phyloP scores from a whole-genome alignment of 2,797 vertebrate genomes.

The Acanthis flammea region DNA sequence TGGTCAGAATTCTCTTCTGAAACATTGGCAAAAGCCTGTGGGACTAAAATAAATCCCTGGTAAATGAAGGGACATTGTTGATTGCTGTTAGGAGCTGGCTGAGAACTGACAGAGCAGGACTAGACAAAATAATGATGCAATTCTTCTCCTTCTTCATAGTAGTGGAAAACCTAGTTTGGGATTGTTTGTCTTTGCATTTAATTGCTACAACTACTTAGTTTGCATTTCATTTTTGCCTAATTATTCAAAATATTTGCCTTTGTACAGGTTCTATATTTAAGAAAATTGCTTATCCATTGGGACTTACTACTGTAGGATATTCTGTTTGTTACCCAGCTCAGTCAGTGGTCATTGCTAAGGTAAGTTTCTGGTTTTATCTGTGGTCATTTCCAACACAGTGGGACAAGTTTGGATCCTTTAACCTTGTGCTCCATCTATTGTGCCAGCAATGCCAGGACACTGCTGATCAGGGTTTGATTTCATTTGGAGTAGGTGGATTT shows the following conservation, averaged over 20 bases:
- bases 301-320: constrained; percentile 79
- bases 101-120: not conserved
- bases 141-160: not conserved
- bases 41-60: not conserved
- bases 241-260: constrained; percentile 24
- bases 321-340: constrained; percentile 89
- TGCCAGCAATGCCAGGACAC: not conserved
- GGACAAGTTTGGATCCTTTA: not conserved
- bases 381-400: not conserved
- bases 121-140: not conserved
- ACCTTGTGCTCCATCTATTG: not conserved
- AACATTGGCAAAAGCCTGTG: not conserved
- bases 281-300: constrained; percentile 82
- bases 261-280: constrained; percentile 83
- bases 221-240: not conserved
- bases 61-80: not conserved
- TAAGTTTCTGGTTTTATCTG: constrained; percentile 46
- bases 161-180: not conserved
- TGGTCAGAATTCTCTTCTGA: not conserved
- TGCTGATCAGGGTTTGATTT: not conserved
- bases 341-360: constrained; percentile 85
- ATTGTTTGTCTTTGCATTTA: not conserved
- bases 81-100: not conserved
- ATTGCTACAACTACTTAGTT: not conserved
- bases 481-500: not conserved